A percentile compares a stretch with the other conserved stretches of the same genome.
Evolutionary conservation across 2,797 vertebrate genomes (phyloP).

Genomic region (Uromys caudimaculatus): DNA sequence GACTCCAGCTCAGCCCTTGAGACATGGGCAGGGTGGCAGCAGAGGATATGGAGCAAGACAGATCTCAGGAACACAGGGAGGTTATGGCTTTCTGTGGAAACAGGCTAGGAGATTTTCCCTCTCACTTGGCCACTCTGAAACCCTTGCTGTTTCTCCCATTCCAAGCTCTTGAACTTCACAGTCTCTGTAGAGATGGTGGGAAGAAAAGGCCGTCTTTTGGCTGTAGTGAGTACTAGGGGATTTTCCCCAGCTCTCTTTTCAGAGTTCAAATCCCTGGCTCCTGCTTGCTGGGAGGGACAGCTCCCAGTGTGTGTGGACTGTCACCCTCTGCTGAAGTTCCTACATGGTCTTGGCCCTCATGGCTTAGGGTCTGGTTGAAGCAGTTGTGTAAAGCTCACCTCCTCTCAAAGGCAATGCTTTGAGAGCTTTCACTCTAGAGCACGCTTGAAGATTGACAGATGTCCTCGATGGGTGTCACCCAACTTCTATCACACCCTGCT

Average conservation of each 20-base stretch:
- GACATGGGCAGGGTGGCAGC: not conserved
- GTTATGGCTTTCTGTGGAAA: not conserved
- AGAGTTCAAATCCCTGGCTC: accelerated
- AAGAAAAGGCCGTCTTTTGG: no score
- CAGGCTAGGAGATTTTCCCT: no score
- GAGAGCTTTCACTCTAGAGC: not conserved
- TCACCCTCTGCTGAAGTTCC: no score
- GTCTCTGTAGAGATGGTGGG: not conserved
- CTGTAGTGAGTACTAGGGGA: not conserved
- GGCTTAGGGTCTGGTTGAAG: not conserved
- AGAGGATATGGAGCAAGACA: accelerated
- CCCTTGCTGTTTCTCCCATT: accelerated
- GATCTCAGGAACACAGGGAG: not conserved
- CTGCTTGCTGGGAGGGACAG: not conserved
- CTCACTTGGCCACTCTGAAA: not conserved
- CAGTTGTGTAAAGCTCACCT: not conserved
- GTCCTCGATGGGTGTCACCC: not conserved
- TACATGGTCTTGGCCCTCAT: not conserved
- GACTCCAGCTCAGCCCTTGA: not conserved
- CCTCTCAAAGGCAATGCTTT: not conserved
- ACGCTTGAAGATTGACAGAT: not conserved
- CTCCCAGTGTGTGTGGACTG: not conserved
- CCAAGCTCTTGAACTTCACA: not conserved
- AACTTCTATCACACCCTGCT: not conserved
- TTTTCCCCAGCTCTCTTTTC: not conserved